These are phyloP conservation scores for Eueides isabella DNA, from an alignment of 1,140 invertebrate genomes.

Conservation along the genomic window DNA sequence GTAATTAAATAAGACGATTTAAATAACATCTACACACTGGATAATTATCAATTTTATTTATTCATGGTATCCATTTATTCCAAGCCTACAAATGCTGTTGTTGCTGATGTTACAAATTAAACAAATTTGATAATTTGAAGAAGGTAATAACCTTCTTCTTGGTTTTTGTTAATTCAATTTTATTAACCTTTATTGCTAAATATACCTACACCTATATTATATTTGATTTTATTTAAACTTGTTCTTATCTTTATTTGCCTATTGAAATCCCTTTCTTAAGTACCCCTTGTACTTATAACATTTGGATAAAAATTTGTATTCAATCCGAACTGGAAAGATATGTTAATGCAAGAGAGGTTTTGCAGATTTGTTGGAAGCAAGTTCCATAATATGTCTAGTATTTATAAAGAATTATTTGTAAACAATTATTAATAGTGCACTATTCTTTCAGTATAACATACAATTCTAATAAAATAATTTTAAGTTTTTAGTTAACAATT, in stretches of 20 bases:
- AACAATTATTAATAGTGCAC: neutral
- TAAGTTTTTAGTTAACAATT: neutral
- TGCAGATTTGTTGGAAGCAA: neutral
- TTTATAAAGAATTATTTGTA: neutral
- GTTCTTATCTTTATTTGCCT: neutral
- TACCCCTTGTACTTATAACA: constrained; percentile 2
- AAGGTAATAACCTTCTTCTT: no score
- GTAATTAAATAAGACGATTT: neutral
- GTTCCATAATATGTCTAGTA: neutral
- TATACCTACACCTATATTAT: neutral
- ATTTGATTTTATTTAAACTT: neutral
- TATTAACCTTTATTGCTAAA: no score
- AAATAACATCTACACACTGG: no score
- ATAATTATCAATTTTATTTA: no score
- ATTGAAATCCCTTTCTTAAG: neutral
- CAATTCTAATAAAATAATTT: no score
- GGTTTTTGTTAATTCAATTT: no score
- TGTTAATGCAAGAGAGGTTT: constrained; percentile 19
- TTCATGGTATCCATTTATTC: no score
- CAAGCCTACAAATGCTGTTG: no score
- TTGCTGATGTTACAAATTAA: no score
- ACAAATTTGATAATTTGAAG: no score
- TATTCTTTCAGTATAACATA: no score
- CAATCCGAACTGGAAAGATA: constrained; percentile 18
- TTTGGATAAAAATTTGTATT: constrained; percentile 23